These are phyloP conservation scores for Dicyrtomina minuta DNA, from an alignment of 2,888 invertebrate genomes.

Conservation along the genomic window DNA sequence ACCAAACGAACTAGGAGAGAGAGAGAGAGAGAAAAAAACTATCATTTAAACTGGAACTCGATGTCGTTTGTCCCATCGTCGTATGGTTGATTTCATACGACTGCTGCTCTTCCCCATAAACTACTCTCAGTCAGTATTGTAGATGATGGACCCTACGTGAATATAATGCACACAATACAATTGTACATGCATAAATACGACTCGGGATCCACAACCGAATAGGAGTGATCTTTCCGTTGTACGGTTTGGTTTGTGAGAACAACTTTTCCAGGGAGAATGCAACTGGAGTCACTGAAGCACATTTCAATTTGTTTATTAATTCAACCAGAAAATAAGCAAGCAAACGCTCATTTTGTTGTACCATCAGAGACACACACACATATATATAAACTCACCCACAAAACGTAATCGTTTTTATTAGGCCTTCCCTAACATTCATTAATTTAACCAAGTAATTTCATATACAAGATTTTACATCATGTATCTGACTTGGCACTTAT, in stretches of 20 bases:
- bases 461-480: not conserved
- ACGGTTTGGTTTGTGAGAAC: too few relatives aligned
- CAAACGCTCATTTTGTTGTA: slow-evolving; percentile 37
- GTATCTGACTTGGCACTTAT: too few relatives aligned
- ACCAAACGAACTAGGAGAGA: not conserved
- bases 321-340: slow-evolving; percentile 42
- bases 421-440: slow-evolving; percentile 13
- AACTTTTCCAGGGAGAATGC: not conserved
- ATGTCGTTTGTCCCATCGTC: slow-evolving; percentile 16
- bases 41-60: slow-evolving; percentile 21
- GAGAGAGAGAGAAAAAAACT: not conserved
- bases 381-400: slow-evolving; percentile 9
- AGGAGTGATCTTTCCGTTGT: too few relatives aligned
- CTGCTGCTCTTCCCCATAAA: too few relatives aligned
- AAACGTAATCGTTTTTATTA: slow-evolving; percentile 30
- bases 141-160: too few relatives aligned
- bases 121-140: too few relatives aligned
- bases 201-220: too few relatives aligned
- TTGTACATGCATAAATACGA: too few relatives aligned
- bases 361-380: not conserved
- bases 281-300: slow-evolving; percentile 21
- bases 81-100: too few relatives aligned
- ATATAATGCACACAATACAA: too few relatives aligned
- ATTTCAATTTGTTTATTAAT: slow-evolving; percentile 45
- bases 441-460: slow-evolving; percentile 21